Evolutionary conservation across 2,888 invertebrate genomes (phyloP), one percentile per base, ranked within the genome.

Genomic region (Sphecodes monilicornis): DNA sequence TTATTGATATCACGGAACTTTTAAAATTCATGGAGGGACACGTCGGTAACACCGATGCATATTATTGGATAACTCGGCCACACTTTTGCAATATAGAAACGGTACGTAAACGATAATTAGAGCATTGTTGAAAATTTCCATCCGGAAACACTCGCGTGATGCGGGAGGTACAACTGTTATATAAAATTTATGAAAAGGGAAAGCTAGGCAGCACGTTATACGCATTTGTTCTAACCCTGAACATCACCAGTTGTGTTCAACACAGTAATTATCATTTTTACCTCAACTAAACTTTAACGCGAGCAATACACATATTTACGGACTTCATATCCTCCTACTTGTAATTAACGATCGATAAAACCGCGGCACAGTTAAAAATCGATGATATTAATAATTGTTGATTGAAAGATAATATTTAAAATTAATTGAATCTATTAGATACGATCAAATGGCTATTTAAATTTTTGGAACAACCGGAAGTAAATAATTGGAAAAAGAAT

Each of bases 1-100:
- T 75, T 79, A 84, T 78, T 85, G 71, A 76, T 69, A 82, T 85
- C 85, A 84, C 85, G 85, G 18, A 80, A 80, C 43, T 29, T 0
- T 85, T 80, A 54, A 69, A 46, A 85, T 84, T 85, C 86, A 86
- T 43, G 8, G n/a, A 5, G 66, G 11, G 3, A 29, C 64, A 22
- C 26, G 46, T 69, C 29, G 41, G 46, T 18, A 29, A 71, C 18
- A 13, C 26, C 60, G 76, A n/a, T 71, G 82, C 82, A 54, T 76
- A 39, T 22, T 69, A 29, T 60, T 60, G 26, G 60, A 60, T 41
- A 86, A 77, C 39, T 41, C 75, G 64, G 72, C 66, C 46, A 16
- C n/a, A 68, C 60, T 36, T 26, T 76, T 86, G 73, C 86, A 82
- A 36, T 77, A 22, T 60, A 10, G 50, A 71, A 71, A 57, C 71